phyloP scores from a whole-genome alignment of 2,113 vertebrate genomes.

The Calcarius ornatus region DNA sequence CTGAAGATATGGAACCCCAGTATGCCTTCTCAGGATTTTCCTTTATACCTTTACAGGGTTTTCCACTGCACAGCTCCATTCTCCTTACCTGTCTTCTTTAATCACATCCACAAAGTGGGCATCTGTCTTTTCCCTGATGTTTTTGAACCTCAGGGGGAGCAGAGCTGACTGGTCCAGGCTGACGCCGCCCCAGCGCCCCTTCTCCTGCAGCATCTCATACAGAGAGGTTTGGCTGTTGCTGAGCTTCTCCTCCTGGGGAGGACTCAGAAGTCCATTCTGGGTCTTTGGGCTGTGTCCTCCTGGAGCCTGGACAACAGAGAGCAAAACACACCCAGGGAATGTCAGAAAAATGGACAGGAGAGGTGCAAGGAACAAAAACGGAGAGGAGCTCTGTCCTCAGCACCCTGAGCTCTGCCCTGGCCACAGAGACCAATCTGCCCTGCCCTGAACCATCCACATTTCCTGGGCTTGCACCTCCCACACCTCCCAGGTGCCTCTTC shows the following conservation, averaged over 20 bases:
- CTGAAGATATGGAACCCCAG: background rate
- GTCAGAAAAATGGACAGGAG: background rate
- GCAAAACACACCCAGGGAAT: background rate
- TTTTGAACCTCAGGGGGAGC: constrained; percentile 89
- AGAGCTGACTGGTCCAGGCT: constrained; percentile 91
- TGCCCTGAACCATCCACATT: background rate
- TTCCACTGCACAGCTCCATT: background rate
- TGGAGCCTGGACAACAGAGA: constrained; percentile 56
- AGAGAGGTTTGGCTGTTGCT: constrained; percentile 93
- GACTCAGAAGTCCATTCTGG: constrained; percentile 90
- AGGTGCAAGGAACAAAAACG: background rate
- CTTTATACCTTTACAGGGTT: background rate
- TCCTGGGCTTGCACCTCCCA: background rate
- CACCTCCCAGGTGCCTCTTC: background rate
- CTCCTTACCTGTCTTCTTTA: constrained; percentile 92
- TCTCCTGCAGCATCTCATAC: constrained; percentile 94
- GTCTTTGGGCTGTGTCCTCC: constrained; percentile 79
- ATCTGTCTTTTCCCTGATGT: constrained; percentile 93
- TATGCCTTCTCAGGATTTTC: background rate
- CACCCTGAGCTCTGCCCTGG: background rate
- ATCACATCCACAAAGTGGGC: constrained; percentile 98
- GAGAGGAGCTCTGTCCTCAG: background rate
- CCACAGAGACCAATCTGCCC: background rate
- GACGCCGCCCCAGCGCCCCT: constrained; percentile 78
- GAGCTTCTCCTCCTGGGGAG: constrained; percentile 83